These are phyloP conservation scores for Acrocyrtus sp. DNA, from an alignment of 2,888 invertebrate genomes.

Conservation along the genomic window DNA sequence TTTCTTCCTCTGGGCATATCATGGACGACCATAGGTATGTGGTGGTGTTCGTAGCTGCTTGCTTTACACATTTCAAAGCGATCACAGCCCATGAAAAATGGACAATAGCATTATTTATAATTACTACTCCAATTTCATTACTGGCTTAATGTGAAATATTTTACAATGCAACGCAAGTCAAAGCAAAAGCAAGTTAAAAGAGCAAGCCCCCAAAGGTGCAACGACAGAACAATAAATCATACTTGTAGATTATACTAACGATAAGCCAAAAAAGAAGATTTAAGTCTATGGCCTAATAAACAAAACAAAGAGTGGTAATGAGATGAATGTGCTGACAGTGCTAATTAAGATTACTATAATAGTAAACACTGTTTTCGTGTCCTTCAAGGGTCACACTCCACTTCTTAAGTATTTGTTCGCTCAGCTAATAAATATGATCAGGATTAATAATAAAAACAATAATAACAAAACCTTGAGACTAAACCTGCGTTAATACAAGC, in stretches of 20 bases:
- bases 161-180: no score
- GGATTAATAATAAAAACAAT: slow-evolving; percentile 6
- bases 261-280: background rate
- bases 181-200: no score
- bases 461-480: slow-evolving; percentile 18
- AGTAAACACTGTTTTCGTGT: background rate
- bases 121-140: no score
- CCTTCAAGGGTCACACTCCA: background rate
- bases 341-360: slow-evolving; percentile 18
- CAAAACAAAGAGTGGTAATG: slow-evolving; percentile 8
- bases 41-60: background rate
- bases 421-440: slow-evolving; percentile 18
- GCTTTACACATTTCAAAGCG: background rate
- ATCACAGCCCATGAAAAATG: slow-evolving; percentile 38
- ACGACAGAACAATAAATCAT: no score
- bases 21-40: background rate
- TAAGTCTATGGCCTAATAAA: background rate
- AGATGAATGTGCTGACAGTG: slow-evolving; percentile 14
- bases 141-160: background rate
- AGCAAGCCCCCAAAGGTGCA: no score
- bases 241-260: no score
- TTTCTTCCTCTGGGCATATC: slow-evolving; percentile 22
- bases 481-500: slow-evolving; percentile 2
- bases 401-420: slow-evolving; percentile 6
- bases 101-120: slow-evolving; percentile 28